Evolutionary conservation across 2,113 vertebrate genomes (phyloP).

Genomic region (Onychostruthus taczanowskii): DNA sequence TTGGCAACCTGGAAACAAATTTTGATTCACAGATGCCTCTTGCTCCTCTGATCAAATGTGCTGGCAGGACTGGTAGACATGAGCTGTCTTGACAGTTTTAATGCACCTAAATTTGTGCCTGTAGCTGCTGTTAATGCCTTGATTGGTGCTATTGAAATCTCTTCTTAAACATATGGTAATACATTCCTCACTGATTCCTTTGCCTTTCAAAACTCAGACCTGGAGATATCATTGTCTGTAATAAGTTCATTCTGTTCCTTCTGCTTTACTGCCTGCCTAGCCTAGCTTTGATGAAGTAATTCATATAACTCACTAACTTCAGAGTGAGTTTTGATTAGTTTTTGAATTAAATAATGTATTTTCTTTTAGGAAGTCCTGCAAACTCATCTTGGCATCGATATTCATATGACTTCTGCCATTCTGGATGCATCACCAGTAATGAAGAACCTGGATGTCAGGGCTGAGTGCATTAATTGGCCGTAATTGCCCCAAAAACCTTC

Average conservation of each 20-base stretch:
- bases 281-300: slow-evolving; percentile 19
- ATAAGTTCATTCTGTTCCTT: slow-evolving; percentile 39
- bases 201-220: slow-evolving; percentile 45
- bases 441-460: neutral
- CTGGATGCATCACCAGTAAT: neutral
- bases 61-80: slow-evolving; percentile 1
- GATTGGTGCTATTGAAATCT: slow-evolving; percentile 34
- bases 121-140: slow-evolving; percentile 34
- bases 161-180: slow-evolving; percentile 49
- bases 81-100: slow-evolving; percentile 34
- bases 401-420: neutral
- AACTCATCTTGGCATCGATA: neutral
- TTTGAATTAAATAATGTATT: neutral
- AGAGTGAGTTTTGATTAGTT: neutral
- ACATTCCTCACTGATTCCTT: slow-evolving; percentile 2
- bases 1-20: slow-evolving; percentile 11
- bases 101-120: slow-evolving; percentile 37
- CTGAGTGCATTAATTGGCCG: neutral
- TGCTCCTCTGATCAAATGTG: neutral
- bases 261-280: slow-evolving; percentile 19
- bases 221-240: slow-evolving; percentile 24
- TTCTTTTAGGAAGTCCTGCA: neutral
- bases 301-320: neutral
- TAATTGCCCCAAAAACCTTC: neutral
- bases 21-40: slow-evolving; percentile 39